Evolutionary conservation across 2,113 vertebrate species (phyloP).

Genomic region (Xenus cinereus): DNA sequence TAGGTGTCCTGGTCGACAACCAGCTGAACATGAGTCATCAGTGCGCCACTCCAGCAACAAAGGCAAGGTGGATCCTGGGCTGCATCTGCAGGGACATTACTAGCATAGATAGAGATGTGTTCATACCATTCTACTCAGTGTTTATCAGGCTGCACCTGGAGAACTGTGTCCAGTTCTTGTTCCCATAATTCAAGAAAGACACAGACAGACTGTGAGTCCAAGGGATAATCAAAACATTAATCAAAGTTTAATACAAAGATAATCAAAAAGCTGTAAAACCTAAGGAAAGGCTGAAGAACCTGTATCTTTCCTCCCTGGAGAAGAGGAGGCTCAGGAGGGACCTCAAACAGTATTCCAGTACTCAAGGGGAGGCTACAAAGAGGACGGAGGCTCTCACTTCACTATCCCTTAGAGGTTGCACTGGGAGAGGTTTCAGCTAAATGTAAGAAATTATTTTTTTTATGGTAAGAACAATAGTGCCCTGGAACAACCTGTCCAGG

Average conservation of each 20-base stretch:
- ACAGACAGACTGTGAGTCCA: neutral
- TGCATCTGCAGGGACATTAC: neutral
- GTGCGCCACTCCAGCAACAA: neutral
- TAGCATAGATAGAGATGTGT: neutral
- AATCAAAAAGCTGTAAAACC: neutral
- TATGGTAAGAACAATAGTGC: neutral
- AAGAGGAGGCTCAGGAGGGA: fast-evolving
- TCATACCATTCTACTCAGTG: neutral
- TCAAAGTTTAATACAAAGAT: neutral
- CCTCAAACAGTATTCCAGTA: neutral
- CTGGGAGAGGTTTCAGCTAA: neutral
- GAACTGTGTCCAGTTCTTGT: neutral
- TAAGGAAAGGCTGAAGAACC: neutral
- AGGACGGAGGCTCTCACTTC: neutral
- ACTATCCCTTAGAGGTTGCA: neutral
- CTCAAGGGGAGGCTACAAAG: neutral
- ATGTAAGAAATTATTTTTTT: neutral
- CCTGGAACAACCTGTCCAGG: neutral
- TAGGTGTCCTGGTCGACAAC: neutral
- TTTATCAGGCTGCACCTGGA: neutral
- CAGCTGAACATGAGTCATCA: neutral
- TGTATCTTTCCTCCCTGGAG: neutral
- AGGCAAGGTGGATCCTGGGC: neutral
- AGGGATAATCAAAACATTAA: neutral
- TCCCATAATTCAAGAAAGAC: neutral